These are phyloP conservation scores for Rhinogobio ventralis DNA, from an alignment of 2,797 vertebrate genomes.

Conservation along the genomic window DNA sequence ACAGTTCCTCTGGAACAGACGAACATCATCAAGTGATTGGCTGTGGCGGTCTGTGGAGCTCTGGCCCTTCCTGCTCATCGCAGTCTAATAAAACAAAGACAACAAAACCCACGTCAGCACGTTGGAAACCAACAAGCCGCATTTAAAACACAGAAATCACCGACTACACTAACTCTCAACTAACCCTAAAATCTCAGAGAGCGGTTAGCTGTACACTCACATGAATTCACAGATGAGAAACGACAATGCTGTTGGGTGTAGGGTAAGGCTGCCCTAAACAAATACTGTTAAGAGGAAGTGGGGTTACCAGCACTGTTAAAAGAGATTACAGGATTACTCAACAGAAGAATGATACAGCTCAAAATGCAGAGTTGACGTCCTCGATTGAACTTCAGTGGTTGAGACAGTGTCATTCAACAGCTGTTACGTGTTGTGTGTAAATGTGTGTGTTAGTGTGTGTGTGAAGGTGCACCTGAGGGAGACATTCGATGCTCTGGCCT, in stretches of 20 bases:
- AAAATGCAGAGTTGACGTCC: conserved; percentile 22
- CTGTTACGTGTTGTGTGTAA: neutral
- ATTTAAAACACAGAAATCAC: conserved; percentile 13
- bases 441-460: conserved; percentile 25
- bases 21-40: conserved; percentile 94
- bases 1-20: conserved; percentile 95
- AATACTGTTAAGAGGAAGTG: conserved; percentile 50
- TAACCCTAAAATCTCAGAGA: conserved; percentile 45
- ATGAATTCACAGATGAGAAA: conserved; percentile 48
- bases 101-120: conserved; percentile 4
- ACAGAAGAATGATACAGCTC: conserved; percentile 24
- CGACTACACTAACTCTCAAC: conserved; percentile 39
- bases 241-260: conserved; percentile 43
- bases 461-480: conserved; percentile 86
- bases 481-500: conserved; percentile 95
- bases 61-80: conserved; percentile 86
- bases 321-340: conserved; percentile 44
- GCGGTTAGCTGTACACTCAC: conserved; percentile 47
- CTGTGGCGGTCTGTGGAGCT: conserved; percentile 95
- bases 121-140: neutral
- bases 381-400: conserved; percentile 5
- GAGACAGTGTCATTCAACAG: conserved; percentile 8
- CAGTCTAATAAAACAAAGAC: conserved; percentile 75
- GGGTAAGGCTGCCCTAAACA: conserved; percentile 43
- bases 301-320: conserved; percentile 45